Conservation (phyloP, 1,140 invertebrate genomes). For the Eulimnadia texana region DNA sequence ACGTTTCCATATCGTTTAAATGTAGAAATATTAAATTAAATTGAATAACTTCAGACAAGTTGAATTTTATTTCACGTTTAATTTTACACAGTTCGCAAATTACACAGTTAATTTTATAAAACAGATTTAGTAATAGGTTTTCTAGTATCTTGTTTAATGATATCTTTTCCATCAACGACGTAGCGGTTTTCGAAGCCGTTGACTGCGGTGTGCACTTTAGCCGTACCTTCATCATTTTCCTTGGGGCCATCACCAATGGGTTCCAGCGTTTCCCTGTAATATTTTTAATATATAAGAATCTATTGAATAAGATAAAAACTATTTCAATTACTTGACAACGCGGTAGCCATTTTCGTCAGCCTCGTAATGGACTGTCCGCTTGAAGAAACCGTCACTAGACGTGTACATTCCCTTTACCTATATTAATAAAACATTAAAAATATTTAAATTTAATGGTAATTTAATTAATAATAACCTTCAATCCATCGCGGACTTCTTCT, state of each 20-base stretch:
- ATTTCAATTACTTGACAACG: constrained; percentile 2
- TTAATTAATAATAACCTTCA: background rate
- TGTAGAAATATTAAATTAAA: too few relatives aligned
- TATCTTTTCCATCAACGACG: background rate
- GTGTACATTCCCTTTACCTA: constrained; percentile 1
- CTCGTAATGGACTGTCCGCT: background rate
- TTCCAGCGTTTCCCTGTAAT: background rate
- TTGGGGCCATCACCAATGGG: constrained; percentile 1
- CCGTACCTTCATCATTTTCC: background rate
- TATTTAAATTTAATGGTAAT: too few relatives aligned
- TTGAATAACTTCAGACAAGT: too few relatives aligned
- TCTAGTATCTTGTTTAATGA: background rate
- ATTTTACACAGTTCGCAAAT: too few relatives aligned
- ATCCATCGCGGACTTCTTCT: background rate
- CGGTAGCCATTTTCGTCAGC: constrained; percentile 8
- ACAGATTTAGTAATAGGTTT: background rate
- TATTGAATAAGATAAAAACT: background rate
- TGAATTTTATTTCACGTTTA: too few relatives aligned
- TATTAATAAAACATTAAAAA: background rate
- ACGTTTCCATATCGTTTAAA: too few relatives aligned
- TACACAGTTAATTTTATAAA: background rate
- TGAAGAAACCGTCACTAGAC: constrained; percentile 7
- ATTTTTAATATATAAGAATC: background rate
- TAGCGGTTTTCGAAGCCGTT: constrained; percentile 1
- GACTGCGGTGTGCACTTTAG: background rate